These are phyloP conservation scores for Actinia tenebrosa DNA, from an alignment of 64 coral and sea anemone species.

Conservation along the genomic window DNA sequence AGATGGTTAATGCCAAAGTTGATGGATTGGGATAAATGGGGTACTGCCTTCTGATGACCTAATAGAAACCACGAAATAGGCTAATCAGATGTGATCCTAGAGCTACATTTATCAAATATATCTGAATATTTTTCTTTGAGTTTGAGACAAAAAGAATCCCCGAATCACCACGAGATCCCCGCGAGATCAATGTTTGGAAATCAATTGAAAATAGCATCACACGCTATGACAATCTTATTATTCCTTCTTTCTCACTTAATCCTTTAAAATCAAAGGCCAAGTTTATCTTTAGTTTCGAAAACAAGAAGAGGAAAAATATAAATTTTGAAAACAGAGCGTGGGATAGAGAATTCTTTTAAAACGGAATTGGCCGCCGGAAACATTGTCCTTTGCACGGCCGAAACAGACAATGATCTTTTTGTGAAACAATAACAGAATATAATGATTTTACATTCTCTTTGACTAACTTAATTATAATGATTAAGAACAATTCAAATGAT, in stretches of 20 bases:
- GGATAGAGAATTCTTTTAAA: not conserved
- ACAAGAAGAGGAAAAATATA: not conserved
- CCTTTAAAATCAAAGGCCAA: not conserved
- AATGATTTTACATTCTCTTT: not conserved
- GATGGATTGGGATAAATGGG: not conserved
- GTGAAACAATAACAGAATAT: not conserved
- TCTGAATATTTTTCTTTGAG: not conserved
- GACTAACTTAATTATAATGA: not conserved
- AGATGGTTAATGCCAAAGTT: not conserved
- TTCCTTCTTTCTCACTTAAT: not conserved
- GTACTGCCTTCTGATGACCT: not conserved
- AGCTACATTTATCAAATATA: not conserved
- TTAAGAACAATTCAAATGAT: not conserved
- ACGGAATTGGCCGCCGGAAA: not conserved
- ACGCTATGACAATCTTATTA: not conserved
- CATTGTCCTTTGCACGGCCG: not conserved
- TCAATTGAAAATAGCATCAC: not conserved
- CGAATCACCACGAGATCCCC: not conserved
- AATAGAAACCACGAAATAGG: not conserved
- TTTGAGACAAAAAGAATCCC: not conserved
- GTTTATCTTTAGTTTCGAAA: not conserved
- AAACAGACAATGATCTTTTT: not conserved
- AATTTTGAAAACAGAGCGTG: not conserved
- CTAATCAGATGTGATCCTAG: not conserved
- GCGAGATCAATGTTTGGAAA: not conserved